Base-by-base conservation (phyloP, 23 tunicate genomes). In the Halocynthia aurantium region DNA sequence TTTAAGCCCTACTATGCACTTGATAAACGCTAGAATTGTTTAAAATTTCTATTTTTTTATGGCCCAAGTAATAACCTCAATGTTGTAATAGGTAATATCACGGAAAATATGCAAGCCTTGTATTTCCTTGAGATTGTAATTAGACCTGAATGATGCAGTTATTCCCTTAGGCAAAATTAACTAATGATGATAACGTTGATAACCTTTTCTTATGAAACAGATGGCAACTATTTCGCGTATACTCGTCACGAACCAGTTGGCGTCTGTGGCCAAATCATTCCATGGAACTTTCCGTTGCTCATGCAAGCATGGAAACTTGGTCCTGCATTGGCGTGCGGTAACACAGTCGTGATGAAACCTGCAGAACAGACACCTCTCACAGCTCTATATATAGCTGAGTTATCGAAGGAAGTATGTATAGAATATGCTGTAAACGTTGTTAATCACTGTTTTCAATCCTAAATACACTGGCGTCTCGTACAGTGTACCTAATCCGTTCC, bases 311-410 rank as follows among this genome's bases (percentile, higher is more conserved):
- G 99, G 99, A 95, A 95, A 77, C 72, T 95, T 5, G 99, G 91
- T 1, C 99, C 99, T 13, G 99, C 99, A 6, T 75, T 95, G 7
- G 83, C 92, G 6, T 61, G 75, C 53, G 99, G 99, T 20, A 81
- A 83, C 61, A 84, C 87, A 15, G 97, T 96, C 54, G 96, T 96
- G 58, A 85, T 96, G 99, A 96, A 96, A 69, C 93, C 99, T 7
- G 99, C 99, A 19, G 99, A 96, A 78, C 99, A 96, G 68, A 96
- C 99, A 49, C 99, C 99, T 20, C 76, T 96, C 18, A 96, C 99
- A 6, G 99, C 99, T 15, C 78, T 96, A 6, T 86, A 86, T 64
- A 82, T 96, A 69, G 92, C 84, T 56, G 53, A 70, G 12, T 86
- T 96, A 13, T 80, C 80, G 65, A 90, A 90, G 70, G 98, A 92